Evolutionary conservation across 2,113 vertebrate genomes (phyloP).

Genomic region (Cololabis saira): DNA sequence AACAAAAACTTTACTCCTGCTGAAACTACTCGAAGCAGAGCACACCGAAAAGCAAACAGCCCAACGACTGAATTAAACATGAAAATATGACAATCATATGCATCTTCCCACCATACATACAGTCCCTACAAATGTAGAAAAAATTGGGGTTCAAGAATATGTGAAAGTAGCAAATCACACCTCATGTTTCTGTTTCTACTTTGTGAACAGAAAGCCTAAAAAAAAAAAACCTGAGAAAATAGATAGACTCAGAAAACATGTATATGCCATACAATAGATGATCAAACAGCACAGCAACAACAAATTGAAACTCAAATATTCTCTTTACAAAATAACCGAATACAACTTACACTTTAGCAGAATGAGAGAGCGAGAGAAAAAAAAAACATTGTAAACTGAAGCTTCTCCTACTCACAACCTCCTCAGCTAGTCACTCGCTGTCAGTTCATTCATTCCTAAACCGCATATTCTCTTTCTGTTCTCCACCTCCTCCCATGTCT

Average conservation of each 20-base stretch:
- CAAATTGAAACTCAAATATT: not conserved
- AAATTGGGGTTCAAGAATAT: no score
- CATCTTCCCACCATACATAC: not conserved
- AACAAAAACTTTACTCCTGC: not conserved
- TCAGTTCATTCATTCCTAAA: slow-evolving; percentile 33
- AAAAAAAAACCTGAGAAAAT: no score
- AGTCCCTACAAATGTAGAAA: no score
- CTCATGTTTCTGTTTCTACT: no score
- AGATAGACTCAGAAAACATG: no score
- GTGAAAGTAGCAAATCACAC: no score
- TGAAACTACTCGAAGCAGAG: slow-evolving; percentile 13
- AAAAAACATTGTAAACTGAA: not conserved
- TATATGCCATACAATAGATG: no score
- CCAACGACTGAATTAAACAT: not conserved
- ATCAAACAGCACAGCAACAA: no score
- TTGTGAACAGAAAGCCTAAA: no score
- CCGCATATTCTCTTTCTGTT: slow-evolving; percentile 20
- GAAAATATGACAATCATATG: slow-evolving; percentile 15
- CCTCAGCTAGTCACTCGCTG: slow-evolving; percentile 8
- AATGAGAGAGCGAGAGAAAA: not conserved
- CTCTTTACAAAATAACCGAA: not conserved
- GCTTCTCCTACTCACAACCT: slow-evolving; percentile 9
- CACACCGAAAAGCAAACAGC: slow-evolving; percentile 4
- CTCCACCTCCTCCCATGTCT: slow-evolving; percentile 15
- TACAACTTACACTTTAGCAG: not conserved